Evolutionary conservation across 2,113 vertebrate species (phyloP).

Genomic region (Saiga tatarica): DNA sequence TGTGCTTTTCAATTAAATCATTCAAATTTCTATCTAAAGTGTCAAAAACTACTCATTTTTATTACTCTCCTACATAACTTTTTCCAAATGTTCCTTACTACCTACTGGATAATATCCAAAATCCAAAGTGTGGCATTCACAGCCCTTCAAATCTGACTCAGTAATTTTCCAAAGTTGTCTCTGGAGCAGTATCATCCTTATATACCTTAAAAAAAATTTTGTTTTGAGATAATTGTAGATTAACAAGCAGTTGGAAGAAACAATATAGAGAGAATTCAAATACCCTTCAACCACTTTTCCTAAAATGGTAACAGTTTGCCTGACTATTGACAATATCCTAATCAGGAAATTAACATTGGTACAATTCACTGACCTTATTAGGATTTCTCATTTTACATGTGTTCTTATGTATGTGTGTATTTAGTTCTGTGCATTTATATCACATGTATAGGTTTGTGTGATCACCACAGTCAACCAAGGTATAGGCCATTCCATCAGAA

Average conservation of each 20-base stretch:
- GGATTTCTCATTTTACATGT: not conserved
- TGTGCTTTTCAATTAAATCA: not conserved
- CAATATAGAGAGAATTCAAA: not conserved
- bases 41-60: not conserved
- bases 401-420: not conserved
- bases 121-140: not conserved
- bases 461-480: not conserved
- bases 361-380: not conserved
- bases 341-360: not conserved
- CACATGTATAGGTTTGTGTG: not conserved
- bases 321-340: not conserved
- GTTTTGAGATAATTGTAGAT: not conserved
- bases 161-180: not conserved
- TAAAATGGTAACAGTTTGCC: not conserved
- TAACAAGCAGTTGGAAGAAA: not conserved
- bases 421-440: not conserved
- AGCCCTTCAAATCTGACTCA: not conserved
- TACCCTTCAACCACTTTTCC: not conserved
- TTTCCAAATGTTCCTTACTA: not conserved
- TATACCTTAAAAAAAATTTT: not conserved
- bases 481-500: not conserved
- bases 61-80: not conserved
- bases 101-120: not conserved
- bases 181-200: not conserved
- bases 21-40: not conserved